Evolutionary conservation across 2,113 vertebrate genomes (phyloP), one percentile per base, ranked within the genome.

Genomic region (Perca fluviatilis): DNA sequence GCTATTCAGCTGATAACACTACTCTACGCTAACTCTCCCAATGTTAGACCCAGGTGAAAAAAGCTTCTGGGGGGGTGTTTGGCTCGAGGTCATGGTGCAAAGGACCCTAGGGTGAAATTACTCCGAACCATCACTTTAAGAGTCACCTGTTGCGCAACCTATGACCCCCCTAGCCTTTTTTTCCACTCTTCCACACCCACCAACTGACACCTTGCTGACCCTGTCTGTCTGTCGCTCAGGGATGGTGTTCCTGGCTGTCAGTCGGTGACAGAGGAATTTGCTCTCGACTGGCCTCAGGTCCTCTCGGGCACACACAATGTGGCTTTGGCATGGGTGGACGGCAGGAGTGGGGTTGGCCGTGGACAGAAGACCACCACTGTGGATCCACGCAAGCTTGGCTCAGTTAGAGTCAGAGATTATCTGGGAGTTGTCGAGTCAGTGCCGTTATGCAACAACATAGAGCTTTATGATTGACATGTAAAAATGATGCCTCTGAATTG

Each of bases 381-480:
- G 47, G 94, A 95, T 62, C 71, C 94, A 1, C 94, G 87, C 81
- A 96, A 93, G 57, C 89, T 96, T 3, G 94, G 93, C 71, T 93
- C 93, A 2, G 78, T 93, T 2, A 86, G 91, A 69, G 91, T 96
- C 74, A 96, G 95, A 92, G 95, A 97, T 80, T 94, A 95, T 43
- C 82, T 96, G 4, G 86, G 86, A 75, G 88, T 95, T 25, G 90
- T 95, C 1, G 93, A 96, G 96, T 97, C 89, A 93, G 96, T 95
- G 49, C 14, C 21, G 12, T 80, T 76, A 56, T 30, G 47, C 65
- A 83, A 25, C 56, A 58, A 47, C 36, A 77, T 50, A 30, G 62
- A 3, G 9, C 14, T 51, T 9, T 33, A 33, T 58, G 6, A 46
- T 3, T 47, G 23, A 49, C 25, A 74, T 11, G 1, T 51, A 6